A percentile compares a stretch with the other conserved stretches of the same genome.
Conservation (phyloP, 1,140 invertebrate species). For the Lordiphosa clarofinis region DNA sequence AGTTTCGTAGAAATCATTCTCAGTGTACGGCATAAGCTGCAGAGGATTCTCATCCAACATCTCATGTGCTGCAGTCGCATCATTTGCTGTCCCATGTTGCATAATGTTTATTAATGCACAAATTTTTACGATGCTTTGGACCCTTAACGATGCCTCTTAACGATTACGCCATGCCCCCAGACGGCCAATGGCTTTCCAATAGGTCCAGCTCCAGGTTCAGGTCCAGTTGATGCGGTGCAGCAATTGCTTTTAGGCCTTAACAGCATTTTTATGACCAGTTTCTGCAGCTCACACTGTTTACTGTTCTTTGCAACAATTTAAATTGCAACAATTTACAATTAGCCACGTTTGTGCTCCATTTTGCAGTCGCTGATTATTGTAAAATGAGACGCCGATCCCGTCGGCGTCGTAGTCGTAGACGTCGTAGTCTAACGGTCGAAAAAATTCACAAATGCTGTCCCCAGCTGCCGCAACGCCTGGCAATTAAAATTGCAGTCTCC, state of each 20-base stretch:
- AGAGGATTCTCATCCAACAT: slow-evolving; percentile 2
- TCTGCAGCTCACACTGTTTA: slow-evolving; percentile 28
- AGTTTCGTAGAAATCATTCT: neutral
- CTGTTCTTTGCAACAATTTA: slow-evolving; percentile 66
- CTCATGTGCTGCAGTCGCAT: slow-evolving; percentile 19
- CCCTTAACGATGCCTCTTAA: slow-evolving; percentile 66
- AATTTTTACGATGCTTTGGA: slow-evolving; percentile 58
- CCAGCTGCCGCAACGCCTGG: slow-evolving; percentile 30
- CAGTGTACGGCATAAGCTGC: slow-evolving; percentile 16
- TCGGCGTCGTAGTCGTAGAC: slow-evolving; percentile 20
- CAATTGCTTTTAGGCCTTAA: slow-evolving; percentile 53
- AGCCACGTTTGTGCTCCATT: slow-evolving; percentile 76
- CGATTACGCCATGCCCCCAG: slow-evolving; percentile 35
- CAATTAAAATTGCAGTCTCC: slow-evolving; percentile 65
- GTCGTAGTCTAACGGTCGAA: slow-evolving; percentile 59
- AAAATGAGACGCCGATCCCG: slow-evolving; percentile 49
- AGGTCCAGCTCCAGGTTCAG: slow-evolving; percentile 27
- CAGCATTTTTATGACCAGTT: slow-evolving; percentile 45
- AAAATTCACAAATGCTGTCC: slow-evolving; percentile 48
- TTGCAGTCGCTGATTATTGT: slow-evolving; percentile 63
- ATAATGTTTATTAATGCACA: slow-evolving; percentile 75
- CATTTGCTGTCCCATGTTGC: slow-evolving; percentile 61
- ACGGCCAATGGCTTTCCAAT: slow-evolving; percentile 39
- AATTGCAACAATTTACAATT: slow-evolving; percentile 77
- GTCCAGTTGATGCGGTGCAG: slow-evolving; percentile 10